Evolutionary conservation across 2,888 invertebrate species (phyloP), one percentile per base, ranked within the genome.

Genomic region (Seira ritae): DNA sequence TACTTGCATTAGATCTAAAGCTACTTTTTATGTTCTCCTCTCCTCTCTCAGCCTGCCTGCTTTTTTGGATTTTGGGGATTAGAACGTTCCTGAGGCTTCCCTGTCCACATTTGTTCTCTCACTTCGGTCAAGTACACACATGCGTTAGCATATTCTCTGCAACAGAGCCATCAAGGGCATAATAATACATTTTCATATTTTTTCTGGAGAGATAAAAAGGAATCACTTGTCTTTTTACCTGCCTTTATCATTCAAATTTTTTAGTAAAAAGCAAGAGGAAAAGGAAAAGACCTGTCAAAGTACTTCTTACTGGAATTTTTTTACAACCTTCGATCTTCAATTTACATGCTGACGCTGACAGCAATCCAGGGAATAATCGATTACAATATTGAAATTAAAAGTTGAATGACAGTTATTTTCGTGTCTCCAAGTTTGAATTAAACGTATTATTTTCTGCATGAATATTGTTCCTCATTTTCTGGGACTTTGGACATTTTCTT

Each of bases 51-150:
- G 66, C 6, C 19, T 46, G 50, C 46, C 2, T 68, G 68, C 42
- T 20, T 66, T 15, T 75, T 17, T 69, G 42, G 46, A 69, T 37
- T 46, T 67, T 24, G 42, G 42, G 55, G 55, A 55, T 55, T 55
- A 55, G 55, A 55, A 72, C 50, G 66, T 62, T 79, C 72, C 62
- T 70, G 70, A 31, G 19, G 67, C 50, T 72, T 70, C 62, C 55
- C 70, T 79, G 12, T 74, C 80, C 74, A 80, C 80, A 80, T 80
- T 80, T 80, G 74, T 80, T 69, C 80, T 80, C 80, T 65, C 50
- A 80, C 80, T 74, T 80, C 80, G 80, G 80, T 74, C 80, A 80
- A 80, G 80, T 80, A 80, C 80, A 74, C 80, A 80, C 80, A 69
- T 65, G 42, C 17, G 60, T 22, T 31, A 8, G 3, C 17, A 55